These are phyloP conservation scores for Incurvaria masculella DNA, from an alignment of 2,888 invertebrate genomes.

Conservation along the genomic window DNA sequence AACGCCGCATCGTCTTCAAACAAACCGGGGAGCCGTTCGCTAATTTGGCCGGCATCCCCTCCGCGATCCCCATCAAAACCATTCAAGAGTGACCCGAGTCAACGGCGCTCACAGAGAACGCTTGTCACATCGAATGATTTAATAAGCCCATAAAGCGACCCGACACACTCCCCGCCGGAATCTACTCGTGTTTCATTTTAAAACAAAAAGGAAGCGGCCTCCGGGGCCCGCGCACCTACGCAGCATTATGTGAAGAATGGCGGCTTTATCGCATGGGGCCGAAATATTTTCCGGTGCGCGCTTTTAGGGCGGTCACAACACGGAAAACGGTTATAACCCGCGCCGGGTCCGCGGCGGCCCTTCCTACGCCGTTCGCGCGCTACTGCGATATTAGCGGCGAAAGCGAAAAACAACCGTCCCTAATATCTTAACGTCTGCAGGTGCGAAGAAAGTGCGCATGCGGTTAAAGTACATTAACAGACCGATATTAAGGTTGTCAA, in stretches of 20 bases:
- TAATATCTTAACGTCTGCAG: too few relatives aligned
- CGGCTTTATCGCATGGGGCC: neutral
- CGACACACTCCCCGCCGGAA: neutral
- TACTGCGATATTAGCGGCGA: too few relatives aligned
- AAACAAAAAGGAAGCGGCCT: neutral
- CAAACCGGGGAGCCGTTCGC: too few relatives aligned
- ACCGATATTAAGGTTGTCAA: too few relatives aligned
- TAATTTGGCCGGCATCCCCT: too few relatives aligned
- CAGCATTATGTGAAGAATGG: neutral
- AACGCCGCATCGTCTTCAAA: too few relatives aligned
- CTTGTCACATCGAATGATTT: too few relatives aligned
- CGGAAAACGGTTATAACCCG: neutral
- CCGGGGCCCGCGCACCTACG: neutral
- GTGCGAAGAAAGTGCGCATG: too few relatives aligned
- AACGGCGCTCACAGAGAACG: too few relatives aligned
- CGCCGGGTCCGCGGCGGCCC: neutral
- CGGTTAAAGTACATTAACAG: too few relatives aligned
- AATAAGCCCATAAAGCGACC: neutral
- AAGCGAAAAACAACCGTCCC: neutral
- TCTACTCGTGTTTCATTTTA: neutral
- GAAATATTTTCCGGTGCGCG: neutral
- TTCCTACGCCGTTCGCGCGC: neutral
- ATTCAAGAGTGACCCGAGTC: too few relatives aligned
- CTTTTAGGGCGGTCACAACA: neutral
- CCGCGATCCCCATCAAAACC: too few relatives aligned